phyloP scores from a whole-genome alignment of 2,888 invertebrate genomes.

The Athetis lepigone region DNA sequence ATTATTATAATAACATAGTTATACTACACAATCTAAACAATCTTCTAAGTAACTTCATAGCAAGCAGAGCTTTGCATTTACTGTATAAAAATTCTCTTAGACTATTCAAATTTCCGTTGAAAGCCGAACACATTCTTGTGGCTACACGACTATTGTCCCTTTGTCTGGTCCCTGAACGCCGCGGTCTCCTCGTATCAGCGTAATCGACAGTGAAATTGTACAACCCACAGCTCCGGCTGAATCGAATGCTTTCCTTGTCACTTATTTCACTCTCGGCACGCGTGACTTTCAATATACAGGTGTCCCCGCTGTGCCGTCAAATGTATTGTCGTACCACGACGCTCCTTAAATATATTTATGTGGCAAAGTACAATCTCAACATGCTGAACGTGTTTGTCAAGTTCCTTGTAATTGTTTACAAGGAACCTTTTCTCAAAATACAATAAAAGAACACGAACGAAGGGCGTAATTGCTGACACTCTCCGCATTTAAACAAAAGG shows the following conservation, averaged over 20 bases:
- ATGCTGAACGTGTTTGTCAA: slow-evolving; percentile 53
- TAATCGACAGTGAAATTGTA: slow-evolving; percentile 65
- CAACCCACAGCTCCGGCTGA: slow-evolving; percentile 32
- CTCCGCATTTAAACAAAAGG: slow-evolving; percentile 64
- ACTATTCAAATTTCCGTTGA: slow-evolving; percentile 27
- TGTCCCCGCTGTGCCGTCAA: slow-evolving; percentile 33
- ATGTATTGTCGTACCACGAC: slow-evolving; percentile 29
- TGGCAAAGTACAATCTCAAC: slow-evolving; percentile 43
- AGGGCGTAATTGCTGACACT: slow-evolving; percentile 62
- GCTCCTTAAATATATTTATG: slow-evolving; percentile 45
- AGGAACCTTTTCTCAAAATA: slow-evolving; percentile 48
- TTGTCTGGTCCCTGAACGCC: slow-evolving; percentile 34
- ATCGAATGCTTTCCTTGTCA: slow-evolving; percentile 40
- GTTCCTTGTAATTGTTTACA: slow-evolving; percentile 59
- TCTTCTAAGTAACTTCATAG: slow-evolving; percentile 1
- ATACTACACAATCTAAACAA: neutral
- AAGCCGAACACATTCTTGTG: slow-evolving; percentile 33
- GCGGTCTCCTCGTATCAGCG: slow-evolving; percentile 39
- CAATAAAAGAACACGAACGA: slow-evolving; percentile 48
- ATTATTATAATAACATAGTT: slow-evolving; percentile 3
- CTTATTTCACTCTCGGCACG: slow-evolving; percentile 42
- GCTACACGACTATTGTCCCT: slow-evolving; percentile 34
- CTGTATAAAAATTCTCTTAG: slow-evolving; percentile 6
- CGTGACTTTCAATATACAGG: slow-evolving; percentile 41
- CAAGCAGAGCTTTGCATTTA: slow-evolving; percentile 10